Evolutionary conservation across 2,113 vertebrate species (phyloP), one percentile per base, ranked within the genome.

Genomic region (Numida meleagris): DNA sequence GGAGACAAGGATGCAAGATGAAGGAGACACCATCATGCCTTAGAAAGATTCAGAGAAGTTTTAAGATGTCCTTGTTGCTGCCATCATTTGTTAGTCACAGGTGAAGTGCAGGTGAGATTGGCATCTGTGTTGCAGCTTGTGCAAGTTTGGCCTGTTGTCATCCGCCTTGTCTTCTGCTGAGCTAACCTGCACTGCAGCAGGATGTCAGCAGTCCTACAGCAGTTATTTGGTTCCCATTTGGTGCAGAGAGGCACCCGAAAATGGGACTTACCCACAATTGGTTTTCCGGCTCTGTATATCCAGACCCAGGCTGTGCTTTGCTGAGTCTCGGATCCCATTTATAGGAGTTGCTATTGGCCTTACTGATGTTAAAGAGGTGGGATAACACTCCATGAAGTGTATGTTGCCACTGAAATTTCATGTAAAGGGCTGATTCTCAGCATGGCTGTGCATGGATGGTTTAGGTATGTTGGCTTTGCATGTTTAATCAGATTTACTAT

Each of bases 321-420:
- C 11, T 76, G 66, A 34, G 14, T 61, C 0, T 0, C 2, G 6
- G 13, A 14, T 51, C 5, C 1, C 7, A 12, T 34, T 20, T 45
- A 2, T 1, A 31, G 57, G 55, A 74, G 57, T 14, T 46, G 42
- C 8, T 55, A 6, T 48, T 25, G 43, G 24, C 15, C 10, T 17
- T 61, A 7, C 10, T 38, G 34, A 9, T 38, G 59, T 38, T 53
- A 19, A 59, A 57, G 33, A 66, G 18, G 5, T 58, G 16, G 42
- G 13, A 11, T 75, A 62, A 48, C 10, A 40, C 4, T 17, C 50
- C 1, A 8, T 71, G 8, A 2, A 2, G 11, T 45, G 31, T 48
- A 23, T 0, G 0, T 24, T 43, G 19, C 55, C 24, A 21, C 10
- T 33, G 61, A 31, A 57, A 4, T 38, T 82, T 66, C 31, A 40